Conservation (phyloP, 2,797 vertebrate genomes). For the Myotis pilosus region DNA sequence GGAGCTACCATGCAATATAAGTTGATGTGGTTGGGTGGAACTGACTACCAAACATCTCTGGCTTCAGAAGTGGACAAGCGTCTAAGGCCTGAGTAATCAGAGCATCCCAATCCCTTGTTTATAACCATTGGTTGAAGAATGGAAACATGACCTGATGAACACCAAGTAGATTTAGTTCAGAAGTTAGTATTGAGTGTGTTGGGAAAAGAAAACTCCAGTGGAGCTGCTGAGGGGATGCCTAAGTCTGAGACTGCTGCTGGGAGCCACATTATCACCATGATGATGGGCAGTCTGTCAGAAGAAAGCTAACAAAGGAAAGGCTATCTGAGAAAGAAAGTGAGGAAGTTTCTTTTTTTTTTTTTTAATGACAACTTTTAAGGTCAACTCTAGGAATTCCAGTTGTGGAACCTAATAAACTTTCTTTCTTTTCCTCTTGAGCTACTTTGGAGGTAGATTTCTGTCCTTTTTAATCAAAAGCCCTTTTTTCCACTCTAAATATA, state of each 20-base stretch:
- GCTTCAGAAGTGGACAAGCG: background rate
- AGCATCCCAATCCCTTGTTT: background rate
- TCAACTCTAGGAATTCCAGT: background rate
- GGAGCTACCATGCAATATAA: background rate
- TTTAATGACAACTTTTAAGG: background rate
- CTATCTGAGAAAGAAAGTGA: background rate
- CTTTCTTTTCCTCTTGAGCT: background rate
- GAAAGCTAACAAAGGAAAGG: too few relatives aligned
- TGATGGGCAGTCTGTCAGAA: background rate
- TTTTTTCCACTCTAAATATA: background rate
- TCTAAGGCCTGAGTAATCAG: background rate
- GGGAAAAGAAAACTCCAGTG: too few relatives aligned
- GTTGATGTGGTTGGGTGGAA: background rate
- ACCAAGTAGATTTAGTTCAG: background rate
- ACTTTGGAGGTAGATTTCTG: background rate
- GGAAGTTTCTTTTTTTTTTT: background rate
- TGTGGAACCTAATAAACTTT: background rate
- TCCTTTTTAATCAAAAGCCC: background rate
- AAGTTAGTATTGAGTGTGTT: background rate
- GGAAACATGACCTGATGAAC: background rate
- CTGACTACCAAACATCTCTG: background rate
- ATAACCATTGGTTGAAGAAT: background rate
- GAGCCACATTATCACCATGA: background rate
- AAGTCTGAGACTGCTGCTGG: background rate
- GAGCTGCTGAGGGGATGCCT: background rate